Conservation (phyloP, 2,888 invertebrate genomes). For the Reticulitermes lucifugus region DNA sequence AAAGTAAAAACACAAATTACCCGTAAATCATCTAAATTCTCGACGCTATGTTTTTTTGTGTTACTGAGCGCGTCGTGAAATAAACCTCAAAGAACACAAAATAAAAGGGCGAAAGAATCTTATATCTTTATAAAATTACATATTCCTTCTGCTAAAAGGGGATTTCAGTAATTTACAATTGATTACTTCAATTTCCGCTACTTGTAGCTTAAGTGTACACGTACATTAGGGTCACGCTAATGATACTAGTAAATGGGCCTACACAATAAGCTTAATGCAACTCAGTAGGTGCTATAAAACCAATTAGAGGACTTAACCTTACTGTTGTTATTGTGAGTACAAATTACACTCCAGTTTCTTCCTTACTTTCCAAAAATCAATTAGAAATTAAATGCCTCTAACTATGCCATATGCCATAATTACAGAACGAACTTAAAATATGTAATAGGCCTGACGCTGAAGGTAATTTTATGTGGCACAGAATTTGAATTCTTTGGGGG, state of each 20-base stretch:
- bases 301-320: background rate
- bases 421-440: no score
- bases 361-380: background rate
- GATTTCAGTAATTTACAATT: background rate
- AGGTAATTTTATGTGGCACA: no score
- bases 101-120: no score
- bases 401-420: no score
- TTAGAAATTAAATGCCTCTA: background rate
- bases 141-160: background rate
- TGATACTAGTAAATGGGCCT: background rate
- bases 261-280: background rate
- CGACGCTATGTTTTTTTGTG: no score
- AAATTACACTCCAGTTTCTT: background rate
- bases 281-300: background rate
- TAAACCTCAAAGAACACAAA: no score
- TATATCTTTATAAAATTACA: background rate
- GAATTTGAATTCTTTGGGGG: no score
- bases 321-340: background rate
- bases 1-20: no score
- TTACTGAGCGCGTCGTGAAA: no score
- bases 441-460: no score
- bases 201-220: background rate
- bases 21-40: no score
- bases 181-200: background rate
- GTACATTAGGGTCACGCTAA: background rate